Percentiles rank a stretch among this genome's conserved stretches.
phyloP scores from a whole-genome alignment of 1,140 invertebrate species.

The Camponotus pennsylvanicus region DNA sequence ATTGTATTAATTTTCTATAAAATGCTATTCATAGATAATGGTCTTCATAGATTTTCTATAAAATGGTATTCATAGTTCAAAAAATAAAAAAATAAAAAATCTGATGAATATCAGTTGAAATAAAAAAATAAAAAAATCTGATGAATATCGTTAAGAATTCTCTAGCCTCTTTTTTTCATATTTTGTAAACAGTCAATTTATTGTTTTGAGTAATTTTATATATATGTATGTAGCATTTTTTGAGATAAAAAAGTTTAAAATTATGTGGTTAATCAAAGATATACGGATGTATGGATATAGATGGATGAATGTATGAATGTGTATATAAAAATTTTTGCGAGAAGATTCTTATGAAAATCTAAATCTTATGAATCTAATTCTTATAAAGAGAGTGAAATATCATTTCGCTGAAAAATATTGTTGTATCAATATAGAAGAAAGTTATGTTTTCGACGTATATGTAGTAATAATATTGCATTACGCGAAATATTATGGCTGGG shows the following conservation, averaged over 20 bases:
- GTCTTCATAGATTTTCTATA: neutral
- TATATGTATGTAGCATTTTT: too few relatives aligned
- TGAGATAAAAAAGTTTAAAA: too few relatives aligned
- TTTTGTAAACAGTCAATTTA: slow-evolving; percentile 19
- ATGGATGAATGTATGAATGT: too few relatives aligned
- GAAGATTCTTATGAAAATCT: too few relatives aligned
- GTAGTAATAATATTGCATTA: slow-evolving; percentile 15
- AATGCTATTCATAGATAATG: neutral
- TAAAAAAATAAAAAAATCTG: slow-evolving; percentile 74
- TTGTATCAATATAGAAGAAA: neutral
- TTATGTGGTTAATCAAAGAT: too few relatives aligned
- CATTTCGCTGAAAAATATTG: neutral
- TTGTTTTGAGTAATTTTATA: neutral
- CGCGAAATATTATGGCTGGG: slow-evolving; percentile 21
- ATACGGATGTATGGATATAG: too few relatives aligned
- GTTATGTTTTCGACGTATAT: neutral
- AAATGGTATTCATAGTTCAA: neutral
- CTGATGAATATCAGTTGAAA: slow-evolving; percentile 68
- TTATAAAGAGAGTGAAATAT: slow-evolving; percentile 3
- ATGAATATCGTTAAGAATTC: slow-evolving; percentile 69
- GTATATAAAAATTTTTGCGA: too few relatives aligned
- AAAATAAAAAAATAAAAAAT: slow-evolving; percentile 71
- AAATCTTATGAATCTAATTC: neutral
- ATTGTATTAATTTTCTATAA: neutral
- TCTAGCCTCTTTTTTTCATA: too few relatives aligned